phyloP scores from a whole-genome alignment of 2,113 vertebrate genomes.

The Rhinoptilus africanus region DNA sequence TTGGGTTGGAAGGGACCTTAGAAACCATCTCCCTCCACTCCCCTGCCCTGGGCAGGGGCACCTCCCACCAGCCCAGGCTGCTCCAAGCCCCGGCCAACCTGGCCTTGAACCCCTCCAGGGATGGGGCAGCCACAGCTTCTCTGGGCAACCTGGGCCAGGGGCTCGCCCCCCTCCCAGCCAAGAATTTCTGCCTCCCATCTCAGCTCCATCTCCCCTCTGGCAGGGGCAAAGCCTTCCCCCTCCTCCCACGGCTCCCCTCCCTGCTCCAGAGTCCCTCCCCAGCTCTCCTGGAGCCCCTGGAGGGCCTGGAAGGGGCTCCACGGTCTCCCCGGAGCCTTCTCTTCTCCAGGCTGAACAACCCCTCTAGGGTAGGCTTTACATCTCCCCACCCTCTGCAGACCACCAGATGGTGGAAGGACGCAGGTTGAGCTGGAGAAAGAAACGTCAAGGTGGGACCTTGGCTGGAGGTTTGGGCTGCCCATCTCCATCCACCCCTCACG shows the following conservation, averaged over 20 bases:
- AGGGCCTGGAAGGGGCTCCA: neutral
- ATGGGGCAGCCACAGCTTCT: too few species aligned
- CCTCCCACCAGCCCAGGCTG: neutral
- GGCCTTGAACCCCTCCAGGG: neutral
- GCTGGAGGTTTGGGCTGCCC: neutral
- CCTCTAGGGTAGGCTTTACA: neutral
- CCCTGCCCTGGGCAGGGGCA: neutral
- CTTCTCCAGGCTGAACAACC: neutral
- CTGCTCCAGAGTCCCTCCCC: neutral
- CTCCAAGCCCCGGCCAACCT: neutral
- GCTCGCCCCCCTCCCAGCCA: neutral
- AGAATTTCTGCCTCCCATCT: neutral
- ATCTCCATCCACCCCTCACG: neutral
- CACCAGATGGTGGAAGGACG: neutral
- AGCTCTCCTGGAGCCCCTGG: neutral
- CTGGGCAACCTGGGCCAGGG: too few species aligned
- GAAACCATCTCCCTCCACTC: too few species aligned
- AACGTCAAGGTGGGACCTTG: neutral
- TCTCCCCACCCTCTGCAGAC: neutral
- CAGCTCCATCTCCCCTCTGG: neutral
- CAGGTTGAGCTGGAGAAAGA: neutral
- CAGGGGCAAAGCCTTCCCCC: too few species aligned
- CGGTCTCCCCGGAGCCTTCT: neutral
- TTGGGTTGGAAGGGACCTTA: neutral
- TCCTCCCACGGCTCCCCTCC: too few species aligned